Evolutionary conservation across 2,113 vertebrate genomes (phyloP).

Genomic region (Gallinago jamesoni): DNA sequence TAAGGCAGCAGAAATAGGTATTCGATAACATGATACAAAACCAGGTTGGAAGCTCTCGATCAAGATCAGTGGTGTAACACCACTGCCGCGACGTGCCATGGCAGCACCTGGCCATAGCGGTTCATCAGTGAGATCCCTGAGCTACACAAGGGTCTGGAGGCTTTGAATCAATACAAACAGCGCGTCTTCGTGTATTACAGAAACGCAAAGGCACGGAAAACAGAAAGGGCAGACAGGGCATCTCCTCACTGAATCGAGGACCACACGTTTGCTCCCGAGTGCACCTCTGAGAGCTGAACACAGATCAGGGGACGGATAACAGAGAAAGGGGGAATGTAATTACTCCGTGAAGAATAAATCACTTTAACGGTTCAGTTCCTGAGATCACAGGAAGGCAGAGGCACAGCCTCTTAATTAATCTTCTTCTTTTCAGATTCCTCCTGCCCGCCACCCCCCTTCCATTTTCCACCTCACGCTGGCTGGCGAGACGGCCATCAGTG

Average conservation of each 20-base stretch:
- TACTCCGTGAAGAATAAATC: not conserved
- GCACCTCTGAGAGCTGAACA: not conserved
- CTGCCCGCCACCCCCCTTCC: rapidly evolving
- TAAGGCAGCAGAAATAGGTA: not conserved
- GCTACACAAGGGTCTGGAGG: not conserved
- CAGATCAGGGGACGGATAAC: not conserved
- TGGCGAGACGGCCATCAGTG: not conserved
- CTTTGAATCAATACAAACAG: not conserved
- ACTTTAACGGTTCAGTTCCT: conserved; percentile 14
- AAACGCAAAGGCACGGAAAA: not conserved
- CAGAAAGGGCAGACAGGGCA: not conserved
- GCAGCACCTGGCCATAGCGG: rapidly evolving
- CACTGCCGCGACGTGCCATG: rapidly evolving
- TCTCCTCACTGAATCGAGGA: not conserved
- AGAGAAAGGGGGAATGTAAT: not conserved
- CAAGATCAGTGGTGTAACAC: not conserved
- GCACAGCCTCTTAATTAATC: not conserved
- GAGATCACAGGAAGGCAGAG: conserved; percentile 1
- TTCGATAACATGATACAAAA: not conserved
- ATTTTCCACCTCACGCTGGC: not conserved
- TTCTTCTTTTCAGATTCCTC: not conserved
- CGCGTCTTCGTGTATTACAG: rapidly evolving
- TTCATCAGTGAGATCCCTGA: not conserved
- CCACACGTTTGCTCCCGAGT: not conserved
- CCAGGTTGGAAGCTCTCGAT: not conserved